These are phyloP conservation scores for Chymomyza amoena DNA, from an alignment of 2,888 invertebrate genomes.

Conservation along the genomic window DNA sequence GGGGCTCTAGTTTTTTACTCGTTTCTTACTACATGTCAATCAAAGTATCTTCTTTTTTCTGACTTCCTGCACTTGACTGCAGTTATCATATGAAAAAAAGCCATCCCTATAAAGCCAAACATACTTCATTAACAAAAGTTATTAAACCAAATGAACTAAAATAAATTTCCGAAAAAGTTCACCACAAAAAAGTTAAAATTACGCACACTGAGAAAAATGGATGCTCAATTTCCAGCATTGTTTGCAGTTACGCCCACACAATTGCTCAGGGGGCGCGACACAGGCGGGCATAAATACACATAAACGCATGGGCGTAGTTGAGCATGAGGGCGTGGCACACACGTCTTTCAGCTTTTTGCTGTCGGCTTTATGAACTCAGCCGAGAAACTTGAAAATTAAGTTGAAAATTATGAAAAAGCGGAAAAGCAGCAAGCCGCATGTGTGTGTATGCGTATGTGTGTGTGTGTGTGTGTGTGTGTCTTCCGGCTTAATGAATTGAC, in stretches of 20 bases:
- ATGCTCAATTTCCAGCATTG: not conserved
- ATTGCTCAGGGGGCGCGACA: not conserved
- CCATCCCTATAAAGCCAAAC: not conserved
- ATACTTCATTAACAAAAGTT: conserved; percentile 10
- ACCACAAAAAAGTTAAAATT: not conserved
- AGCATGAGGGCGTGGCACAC: not conserved
- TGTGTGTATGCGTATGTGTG: not conserved
- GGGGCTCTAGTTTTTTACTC: no score
- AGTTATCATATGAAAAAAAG: no score
- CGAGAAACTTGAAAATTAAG: conserved; percentile 14
- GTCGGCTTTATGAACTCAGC: not conserved
- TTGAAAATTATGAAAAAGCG: conserved; percentile 13
- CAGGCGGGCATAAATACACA: no score
- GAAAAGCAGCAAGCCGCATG: not conserved
- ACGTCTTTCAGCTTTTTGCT: not conserved
- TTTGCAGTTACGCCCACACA: not conserved
- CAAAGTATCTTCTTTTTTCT: no score
- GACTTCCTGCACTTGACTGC: no score
- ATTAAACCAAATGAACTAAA: conserved; percentile 4
- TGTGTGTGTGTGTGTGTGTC: not conserved
- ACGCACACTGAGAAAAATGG: not conserved
- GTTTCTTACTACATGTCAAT: no score
- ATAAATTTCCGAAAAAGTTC: not conserved
- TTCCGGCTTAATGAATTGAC: not conserved
- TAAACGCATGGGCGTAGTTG: no score